Evolutionary conservation across 2,797 vertebrate species (phyloP).

Genomic region (Phaenicophaeus curvirostris): DNA sequence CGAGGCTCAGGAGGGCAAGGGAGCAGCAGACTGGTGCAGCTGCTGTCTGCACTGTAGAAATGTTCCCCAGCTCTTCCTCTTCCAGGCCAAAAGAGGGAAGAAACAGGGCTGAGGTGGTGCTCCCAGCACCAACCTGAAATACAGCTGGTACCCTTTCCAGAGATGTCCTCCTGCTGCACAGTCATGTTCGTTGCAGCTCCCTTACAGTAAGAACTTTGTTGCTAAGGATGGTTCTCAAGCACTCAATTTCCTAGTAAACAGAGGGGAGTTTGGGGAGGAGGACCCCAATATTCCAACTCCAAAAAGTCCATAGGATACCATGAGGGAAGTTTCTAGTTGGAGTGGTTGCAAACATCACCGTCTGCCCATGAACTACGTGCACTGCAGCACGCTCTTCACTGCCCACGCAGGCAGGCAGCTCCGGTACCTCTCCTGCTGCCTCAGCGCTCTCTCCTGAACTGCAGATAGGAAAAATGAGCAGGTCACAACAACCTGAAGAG

Average conservation of each 20-base stretch:
- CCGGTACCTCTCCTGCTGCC: background rate
- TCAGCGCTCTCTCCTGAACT: background rate
- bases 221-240: background rate
- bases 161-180: background rate
- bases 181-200: background rate
- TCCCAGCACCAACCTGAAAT: background rate
- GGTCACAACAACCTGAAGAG: background rate
- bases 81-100: background rate
- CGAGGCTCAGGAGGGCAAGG: no score
- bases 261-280: background rate
- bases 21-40: background rate
- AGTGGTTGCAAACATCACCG: background rate
- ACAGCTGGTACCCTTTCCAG: background rate
- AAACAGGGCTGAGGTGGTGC: background rate
- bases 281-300: background rate
- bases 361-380: fast-evolving
- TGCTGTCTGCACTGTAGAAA: fast-evolving
- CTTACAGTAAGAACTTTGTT: background rate
- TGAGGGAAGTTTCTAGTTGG: background rate
- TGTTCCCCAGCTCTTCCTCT: background rate
- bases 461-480: background rate
- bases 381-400: background rate
- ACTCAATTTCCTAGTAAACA: background rate
- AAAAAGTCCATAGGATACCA: background rate
- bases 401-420: background rate